Evolutionary conservation across 92 coral and sea anemone genomes (phyloP).

Genomic region (Galaxea fascicularis): DNA sequence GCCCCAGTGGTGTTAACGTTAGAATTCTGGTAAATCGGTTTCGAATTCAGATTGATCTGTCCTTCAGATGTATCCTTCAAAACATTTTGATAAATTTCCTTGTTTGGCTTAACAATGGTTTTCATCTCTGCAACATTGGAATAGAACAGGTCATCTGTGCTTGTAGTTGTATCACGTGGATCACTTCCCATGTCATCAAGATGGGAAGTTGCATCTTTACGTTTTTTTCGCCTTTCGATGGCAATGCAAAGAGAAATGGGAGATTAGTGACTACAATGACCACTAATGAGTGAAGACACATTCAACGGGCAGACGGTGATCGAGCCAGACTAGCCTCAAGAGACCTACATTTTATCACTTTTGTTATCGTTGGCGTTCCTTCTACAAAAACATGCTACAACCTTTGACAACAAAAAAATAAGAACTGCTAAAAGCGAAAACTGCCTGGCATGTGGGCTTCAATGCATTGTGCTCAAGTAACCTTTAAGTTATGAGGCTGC

Average conservation of each 20-base stretch:
- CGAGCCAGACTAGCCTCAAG: too few relatives aligned
- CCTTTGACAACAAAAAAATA: too few relatives aligned
- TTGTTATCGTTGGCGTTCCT: too few relatives aligned
- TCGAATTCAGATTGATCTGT: too few relatives aligned
- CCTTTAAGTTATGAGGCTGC: too few relatives aligned
- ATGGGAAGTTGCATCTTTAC: not conserved
- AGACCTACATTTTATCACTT: too few relatives aligned
- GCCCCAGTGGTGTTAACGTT: not conserved
- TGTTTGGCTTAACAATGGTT: not conserved
- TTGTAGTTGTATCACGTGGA: not conserved
- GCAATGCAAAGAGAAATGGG: not conserved
- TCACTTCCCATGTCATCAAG: constrained; percentile 6
- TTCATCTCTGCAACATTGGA: not conserved
- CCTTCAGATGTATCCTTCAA: not conserved
- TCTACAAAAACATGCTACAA: too few relatives aligned
- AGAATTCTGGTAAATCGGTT: constrained; percentile 9
- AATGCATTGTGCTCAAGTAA: too few relatives aligned
- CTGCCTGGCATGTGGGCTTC: too few relatives aligned
- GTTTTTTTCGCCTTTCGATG: not conserved
- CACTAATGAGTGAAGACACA: not conserved
- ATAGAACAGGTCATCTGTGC: constrained; percentile 8
- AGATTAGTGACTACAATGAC: not conserved
- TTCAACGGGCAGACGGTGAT: not conserved
- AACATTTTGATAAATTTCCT: not conserved
- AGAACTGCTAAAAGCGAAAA: too few relatives aligned